Evolutionary conservation across 2,888 invertebrate genomes (phyloP).

Genomic region (Melinopterus prodromus): DNA sequence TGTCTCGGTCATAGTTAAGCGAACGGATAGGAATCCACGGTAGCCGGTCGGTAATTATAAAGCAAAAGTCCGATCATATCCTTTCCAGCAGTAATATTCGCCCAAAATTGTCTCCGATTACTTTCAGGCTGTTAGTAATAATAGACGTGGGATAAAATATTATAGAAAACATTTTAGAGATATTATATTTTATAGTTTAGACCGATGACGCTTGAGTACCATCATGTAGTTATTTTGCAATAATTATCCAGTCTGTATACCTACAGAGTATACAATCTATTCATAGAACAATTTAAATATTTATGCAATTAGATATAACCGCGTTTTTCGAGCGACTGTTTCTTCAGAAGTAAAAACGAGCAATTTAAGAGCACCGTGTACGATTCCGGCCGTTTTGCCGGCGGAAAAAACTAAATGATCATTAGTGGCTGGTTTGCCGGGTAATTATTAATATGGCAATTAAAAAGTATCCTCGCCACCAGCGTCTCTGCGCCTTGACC

Average conservation of each 20-base stretch:
- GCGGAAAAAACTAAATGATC: slow-evolving; percentile 22
- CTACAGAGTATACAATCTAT: neutral
- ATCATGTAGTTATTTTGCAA: neutral
- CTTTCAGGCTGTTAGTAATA: too few species aligned
- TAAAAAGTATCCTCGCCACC: slow-evolving; percentile 17
- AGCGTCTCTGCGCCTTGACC: slow-evolving; percentile 8
- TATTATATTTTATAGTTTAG: too few species aligned
- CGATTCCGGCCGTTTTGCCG: slow-evolving; percentile 16
- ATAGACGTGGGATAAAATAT: too few species aligned
- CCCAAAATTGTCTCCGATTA: too few species aligned
- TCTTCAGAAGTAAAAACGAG: slow-evolving; percentile 12
- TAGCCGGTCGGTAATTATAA: too few species aligned
- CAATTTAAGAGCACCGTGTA: slow-evolving; percentile 6
- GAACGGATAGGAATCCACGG: too few species aligned
- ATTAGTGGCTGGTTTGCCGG: slow-evolving; percentile 22
- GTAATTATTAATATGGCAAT: slow-evolving; percentile 26
- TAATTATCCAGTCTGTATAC: neutral
- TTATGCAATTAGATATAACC: slow-evolving; percentile 9
- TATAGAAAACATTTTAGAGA: too few species aligned
- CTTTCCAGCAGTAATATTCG: too few species aligned
- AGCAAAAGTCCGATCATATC: too few species aligned
- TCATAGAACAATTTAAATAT: neutral
- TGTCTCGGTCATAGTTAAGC: too few species aligned
- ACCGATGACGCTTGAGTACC: neutral
- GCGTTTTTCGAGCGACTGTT: neutral